phyloP scores from a whole-genome alignment of 2,113 vertebrate species.

The Hiodon alosoides region DNA sequence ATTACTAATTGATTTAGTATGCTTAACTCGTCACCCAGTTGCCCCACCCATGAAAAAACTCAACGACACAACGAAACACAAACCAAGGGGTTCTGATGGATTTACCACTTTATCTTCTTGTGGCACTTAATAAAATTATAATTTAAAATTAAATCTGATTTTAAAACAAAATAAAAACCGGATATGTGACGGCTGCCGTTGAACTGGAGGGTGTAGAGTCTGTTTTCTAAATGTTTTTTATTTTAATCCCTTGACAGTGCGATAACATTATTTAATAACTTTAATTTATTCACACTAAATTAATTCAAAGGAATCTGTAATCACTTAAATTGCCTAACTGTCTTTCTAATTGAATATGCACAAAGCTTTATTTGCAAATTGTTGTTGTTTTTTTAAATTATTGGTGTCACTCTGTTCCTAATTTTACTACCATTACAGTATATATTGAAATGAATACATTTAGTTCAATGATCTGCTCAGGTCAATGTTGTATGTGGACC shows the following conservation, averaged over 20 bases:
- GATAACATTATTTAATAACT: constrained; percentile 51
- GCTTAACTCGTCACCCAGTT: no score
- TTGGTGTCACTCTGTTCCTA: neutral
- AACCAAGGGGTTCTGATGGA: no score
- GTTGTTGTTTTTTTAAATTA: constrained; percentile 21
- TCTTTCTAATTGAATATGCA: constrained; percentile 51
- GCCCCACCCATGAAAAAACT: no score
- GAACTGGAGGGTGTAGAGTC: constrained; percentile 9
- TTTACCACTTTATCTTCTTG: constrained; percentile 1
- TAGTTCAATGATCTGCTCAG: no score
- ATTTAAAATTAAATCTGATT: constrained; percentile 5
- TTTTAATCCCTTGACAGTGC: constrained; percentile 47
- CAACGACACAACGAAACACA: no score
- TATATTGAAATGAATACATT: neutral
- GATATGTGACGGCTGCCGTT: constrained; percentile 49
- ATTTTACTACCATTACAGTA: neutral
- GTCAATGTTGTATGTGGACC: neutral
- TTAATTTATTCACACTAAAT: constrained; percentile 60
- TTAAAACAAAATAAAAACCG: neutral
- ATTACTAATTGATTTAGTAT: no score
- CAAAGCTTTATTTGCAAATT: constrained; percentile 38
- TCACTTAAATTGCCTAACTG: constrained; percentile 58
- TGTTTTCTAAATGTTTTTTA: constrained; percentile 37
- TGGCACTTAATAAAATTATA: neutral
- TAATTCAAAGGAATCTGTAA: constrained; percentile 61